These are phyloP conservation scores for Drosophila sproati DNA, from an alignment of 1,140 invertebrate genomes.

Conservation along the genomic window DNA sequence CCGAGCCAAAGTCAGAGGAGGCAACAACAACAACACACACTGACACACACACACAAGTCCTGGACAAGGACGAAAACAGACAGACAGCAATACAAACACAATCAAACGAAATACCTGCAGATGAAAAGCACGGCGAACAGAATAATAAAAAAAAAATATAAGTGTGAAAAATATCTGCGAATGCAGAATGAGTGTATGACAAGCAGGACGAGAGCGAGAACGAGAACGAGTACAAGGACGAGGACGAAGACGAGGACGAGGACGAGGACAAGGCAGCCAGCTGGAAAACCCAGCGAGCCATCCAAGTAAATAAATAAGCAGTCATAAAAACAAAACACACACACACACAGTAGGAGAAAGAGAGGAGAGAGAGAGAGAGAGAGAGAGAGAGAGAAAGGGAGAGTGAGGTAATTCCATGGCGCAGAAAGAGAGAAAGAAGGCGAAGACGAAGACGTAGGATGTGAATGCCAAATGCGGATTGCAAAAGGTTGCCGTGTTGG, in stretches of 20 bases:
- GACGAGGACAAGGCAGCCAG: conserved; percentile 56
- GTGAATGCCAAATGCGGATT: conserved; percentile 20
- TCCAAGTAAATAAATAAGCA: conserved; percentile 79
- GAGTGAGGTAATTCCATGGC: conserved; percentile 45
- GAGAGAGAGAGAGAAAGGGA: neutral
- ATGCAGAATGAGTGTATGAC: conserved; percentile 30
- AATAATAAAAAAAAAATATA: conserved; percentile 41
- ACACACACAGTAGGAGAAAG: conserved; percentile 3
- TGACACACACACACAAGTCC: neutral
- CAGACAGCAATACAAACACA: conserved; percentile 1
- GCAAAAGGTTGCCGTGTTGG: conserved; percentile 27
- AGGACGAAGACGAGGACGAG: conserved; percentile 15
- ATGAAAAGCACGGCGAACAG: neutral
- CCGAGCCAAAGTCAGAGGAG: conserved; percentile 46
- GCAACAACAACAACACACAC: no score
- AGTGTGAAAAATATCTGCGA: conserved; percentile 74
- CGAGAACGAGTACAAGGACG: neutral
- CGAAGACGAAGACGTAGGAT: neutral
- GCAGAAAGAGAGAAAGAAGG: conserved; percentile 30
- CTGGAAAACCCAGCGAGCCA: conserved; percentile 74
- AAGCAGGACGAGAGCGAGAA: neutral
- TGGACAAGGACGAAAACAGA: conserved; percentile 39
- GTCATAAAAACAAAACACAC: conserved; percentile 69
- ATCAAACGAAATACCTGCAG: conserved; percentile 29
- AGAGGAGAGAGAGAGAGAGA: neutral